phyloP scores from a whole-genome alignment of 1,140 invertebrate genomes.

The Nautilus pompilius region DNA sequence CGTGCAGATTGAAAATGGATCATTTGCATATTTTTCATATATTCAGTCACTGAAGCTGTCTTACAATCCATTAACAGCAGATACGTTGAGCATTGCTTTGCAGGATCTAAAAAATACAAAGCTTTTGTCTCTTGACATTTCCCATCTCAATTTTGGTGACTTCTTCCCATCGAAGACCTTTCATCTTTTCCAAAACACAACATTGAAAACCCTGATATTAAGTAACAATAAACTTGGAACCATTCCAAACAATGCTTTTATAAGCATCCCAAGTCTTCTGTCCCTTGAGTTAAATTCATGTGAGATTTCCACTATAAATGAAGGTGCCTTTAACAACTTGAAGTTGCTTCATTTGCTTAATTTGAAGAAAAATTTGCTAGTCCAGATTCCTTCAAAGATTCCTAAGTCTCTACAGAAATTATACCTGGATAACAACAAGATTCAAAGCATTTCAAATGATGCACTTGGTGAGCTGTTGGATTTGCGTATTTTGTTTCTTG shows the following conservation, averaged over 20 bases:
- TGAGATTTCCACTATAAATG: conserved; percentile 14
- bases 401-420: conserved; percentile 22
- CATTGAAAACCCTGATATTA: conserved; percentile 27
- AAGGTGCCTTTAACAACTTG: conserved; percentile 28
- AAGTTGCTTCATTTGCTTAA: conserved; percentile 16
- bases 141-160: conserved; percentile 22
- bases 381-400: conserved; percentile 23
- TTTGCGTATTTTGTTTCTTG: conserved; percentile 22
- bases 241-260: conserved; percentile 23
- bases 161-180: conserved; percentile 23
- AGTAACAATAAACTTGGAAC: conserved; percentile 22
- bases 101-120: conserved; percentile 15
- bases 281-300: conserved; percentile 26
- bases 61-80: conserved; percentile 22
- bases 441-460: conserved; percentile 12
- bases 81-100: conserved; percentile 19
- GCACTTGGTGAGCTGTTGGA: conserved; percentile 17
- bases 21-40: conserved; percentile 21
- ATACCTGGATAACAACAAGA: conserved; percentile 28
- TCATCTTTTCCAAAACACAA: conserved; percentile 17
- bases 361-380: conserved; percentile 26
- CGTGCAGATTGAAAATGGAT: conserved; percentile 12
- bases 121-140: conserved; percentile 29
- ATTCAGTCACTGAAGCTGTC: conserved; percentile 31
- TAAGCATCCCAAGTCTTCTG: conserved; percentile 21